Evolutionary conservation across 2,113 vertebrate genomes (phyloP), one percentile per base, ranked within the genome.

Genomic region (Bombycilla garrulus): DNA sequence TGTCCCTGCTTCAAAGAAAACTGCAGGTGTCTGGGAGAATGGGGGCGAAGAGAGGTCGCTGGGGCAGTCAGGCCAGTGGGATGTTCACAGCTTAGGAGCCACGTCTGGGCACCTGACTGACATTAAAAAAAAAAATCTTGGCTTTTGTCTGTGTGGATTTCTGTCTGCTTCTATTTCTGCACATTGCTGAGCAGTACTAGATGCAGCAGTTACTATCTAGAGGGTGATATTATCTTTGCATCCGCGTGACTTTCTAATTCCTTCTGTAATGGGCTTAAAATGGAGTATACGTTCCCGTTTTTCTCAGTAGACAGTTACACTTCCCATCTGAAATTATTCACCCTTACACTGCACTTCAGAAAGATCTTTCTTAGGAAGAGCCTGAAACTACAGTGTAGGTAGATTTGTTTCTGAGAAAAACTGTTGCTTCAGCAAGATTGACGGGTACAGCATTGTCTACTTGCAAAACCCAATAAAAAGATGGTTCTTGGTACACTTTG

Each of bases 251-350:
- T 91, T 23, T 60, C 50, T 73, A 72, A 93, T 90, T 87, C 82
- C 79, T 88, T 96, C 71, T 92, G 90, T 89, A 90, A 94, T 90
- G 92, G 70, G 47, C 82, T 95, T 96, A 93, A 95, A 95, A 88
- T 69, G 88, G 57, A 88, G 65, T 3, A 3, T 35, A 67, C 31
- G 87, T 97, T 97, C 95, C 74, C 74, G 0, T 92, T 97, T 97
- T 95, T 96, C 94, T 94, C 65, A 33, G 76, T 29, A 93, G 70
- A 71, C 82, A 79, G 90, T 90, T 91, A 95, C 0, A 42, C 78
- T 97, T 94, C 92, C 85, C 56, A 74, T 92, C 65, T 62, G 77
- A 95, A 91, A 77, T 90, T 25, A 44, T 56, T 54, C 72, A 74
- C 56, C 40, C 56, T 83, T 29, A 70, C 36, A 40, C 50, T 77